These are phyloP conservation scores for Papilio machaon DNA, from an alignment of 1,140 invertebrate species.

Conservation along the genomic window DNA sequence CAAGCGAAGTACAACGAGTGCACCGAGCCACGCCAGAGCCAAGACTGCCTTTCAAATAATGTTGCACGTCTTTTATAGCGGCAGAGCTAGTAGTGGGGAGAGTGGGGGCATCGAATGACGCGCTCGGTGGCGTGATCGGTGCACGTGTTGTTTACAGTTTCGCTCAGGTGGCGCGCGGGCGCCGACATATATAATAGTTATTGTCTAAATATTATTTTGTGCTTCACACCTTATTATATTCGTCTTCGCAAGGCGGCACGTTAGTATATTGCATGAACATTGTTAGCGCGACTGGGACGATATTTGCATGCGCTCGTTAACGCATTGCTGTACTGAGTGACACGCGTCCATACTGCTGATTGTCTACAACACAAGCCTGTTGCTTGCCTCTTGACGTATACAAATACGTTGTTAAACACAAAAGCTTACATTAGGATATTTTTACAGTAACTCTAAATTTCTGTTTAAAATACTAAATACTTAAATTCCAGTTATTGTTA, in stretches of 20 bases:
- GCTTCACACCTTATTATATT: slow-evolving; percentile 32
- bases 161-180: too few species aligned
- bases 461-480: too few species aligned
- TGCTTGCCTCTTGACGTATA: slow-evolving; percentile 10
- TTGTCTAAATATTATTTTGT: neutral
- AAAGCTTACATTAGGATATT: neutral
- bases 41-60: too few species aligned
- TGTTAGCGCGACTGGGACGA: slow-evolving; percentile 60
- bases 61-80: too few species aligned
- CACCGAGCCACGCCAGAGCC: too few species aligned
- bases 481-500: neutral
- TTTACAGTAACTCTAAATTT: neutral
- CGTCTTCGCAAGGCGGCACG: slow-evolving; percentile 48
- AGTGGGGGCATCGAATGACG: too few species aligned
- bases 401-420: slow-evolving; percentile 30
- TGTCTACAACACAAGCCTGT: slow-evolving; percentile 45
- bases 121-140: too few species aligned
- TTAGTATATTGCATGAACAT: slow-evolving; percentile 53
- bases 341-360: slow-evolving; percentile 62
- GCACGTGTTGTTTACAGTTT: too few species aligned
- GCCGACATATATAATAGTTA: neutral
- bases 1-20: too few species aligned
- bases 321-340: slow-evolving; percentile 68
- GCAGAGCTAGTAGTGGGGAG: too few species aligned
- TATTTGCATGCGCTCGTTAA: slow-evolving; percentile 80